These are phyloP conservation scores for Arnoldichthys spilopterus DNA, from an alignment of 2,797 vertebrate genomes.

Conservation along the genomic window DNA sequence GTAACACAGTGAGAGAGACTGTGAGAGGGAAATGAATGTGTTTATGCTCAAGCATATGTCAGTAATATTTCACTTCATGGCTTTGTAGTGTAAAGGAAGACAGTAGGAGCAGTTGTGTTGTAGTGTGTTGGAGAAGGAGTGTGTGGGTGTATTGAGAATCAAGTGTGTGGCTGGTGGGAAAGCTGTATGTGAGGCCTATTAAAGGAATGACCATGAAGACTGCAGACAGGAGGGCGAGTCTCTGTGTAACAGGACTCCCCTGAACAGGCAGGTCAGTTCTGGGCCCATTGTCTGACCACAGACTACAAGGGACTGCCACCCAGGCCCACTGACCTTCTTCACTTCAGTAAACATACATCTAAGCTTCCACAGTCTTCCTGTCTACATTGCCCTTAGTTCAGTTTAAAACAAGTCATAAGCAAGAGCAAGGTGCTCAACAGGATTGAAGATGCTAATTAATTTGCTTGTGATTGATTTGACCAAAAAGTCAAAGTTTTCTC, in stretches of 20 bases:
- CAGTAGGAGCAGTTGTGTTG: conserved; percentile 3
- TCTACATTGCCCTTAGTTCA: neutral
- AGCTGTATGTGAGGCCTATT: conserved; percentile 55
- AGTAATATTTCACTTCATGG: conserved; percentile 27
- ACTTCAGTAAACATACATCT: conserved; percentile 11
- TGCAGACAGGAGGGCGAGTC: conserved; percentile 52
- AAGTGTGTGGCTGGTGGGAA: conserved; percentile 20
- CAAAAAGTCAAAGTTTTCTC: neutral
- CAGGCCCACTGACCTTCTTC: neutral
- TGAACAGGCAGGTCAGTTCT: conserved; percentile 14
- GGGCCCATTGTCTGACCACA: neutral
- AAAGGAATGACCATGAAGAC: conserved; percentile 60
- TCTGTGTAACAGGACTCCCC: conserved; percentile 68
- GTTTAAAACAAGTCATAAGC: neutral
- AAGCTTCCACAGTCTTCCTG: neutral
- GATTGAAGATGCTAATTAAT: neutral
- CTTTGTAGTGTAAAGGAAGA: conserved; percentile 19
- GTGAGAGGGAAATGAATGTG: conserved; percentile 12
- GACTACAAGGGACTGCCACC: too few species aligned
- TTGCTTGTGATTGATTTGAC: neutral
- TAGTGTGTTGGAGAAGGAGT: conserved; percentile 22
- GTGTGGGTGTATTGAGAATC: conserved; percentile 40
- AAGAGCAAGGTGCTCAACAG: neutral
- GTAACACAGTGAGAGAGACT: neutral
- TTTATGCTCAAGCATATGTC: conserved; percentile 15